Conservation (phyloP, 2,888 invertebrate genomes). For the Didymodactylos carnosus region DNA sequence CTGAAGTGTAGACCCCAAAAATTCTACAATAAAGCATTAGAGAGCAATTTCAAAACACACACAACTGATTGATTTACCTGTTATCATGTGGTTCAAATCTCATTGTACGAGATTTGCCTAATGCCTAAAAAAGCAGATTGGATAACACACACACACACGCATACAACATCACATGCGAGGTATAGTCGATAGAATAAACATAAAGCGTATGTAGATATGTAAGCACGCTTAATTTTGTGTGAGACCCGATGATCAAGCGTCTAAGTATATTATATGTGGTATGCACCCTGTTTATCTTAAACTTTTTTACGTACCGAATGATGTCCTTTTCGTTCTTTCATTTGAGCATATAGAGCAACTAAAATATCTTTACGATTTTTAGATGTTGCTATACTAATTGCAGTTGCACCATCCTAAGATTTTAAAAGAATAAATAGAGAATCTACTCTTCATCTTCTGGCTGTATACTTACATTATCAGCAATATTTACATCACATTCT, state of each 20-base stretch:
- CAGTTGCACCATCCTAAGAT: constrained; percentile 58
- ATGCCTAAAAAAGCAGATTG: neutral
- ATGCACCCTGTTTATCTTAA: neutral
- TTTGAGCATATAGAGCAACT: constrained; percentile 61
- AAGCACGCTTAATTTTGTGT: neutral
- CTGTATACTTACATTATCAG: constrained; percentile 51
- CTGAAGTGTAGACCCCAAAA: too few relatives aligned
- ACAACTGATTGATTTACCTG: neutral
- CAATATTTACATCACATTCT: constrained; percentile 58
- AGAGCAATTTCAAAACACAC: too few relatives aligned
- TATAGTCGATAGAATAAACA: too few relatives aligned
- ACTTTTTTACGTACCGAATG: constrained; percentile 1
- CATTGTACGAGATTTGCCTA: neutral
- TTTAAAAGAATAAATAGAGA: neutral
- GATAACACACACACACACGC: neutral
- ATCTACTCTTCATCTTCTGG: neutral
- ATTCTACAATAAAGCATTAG: too few relatives aligned
- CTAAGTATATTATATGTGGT: neutral
- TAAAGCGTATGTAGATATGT: neutral
- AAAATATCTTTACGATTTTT: constrained; percentile 74
- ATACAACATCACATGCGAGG: too few relatives aligned
- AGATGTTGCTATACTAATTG: constrained; percentile 72
- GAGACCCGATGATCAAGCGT: neutral
- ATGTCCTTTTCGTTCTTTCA: constrained; percentile 28
- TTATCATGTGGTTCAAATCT: neutral